These are phyloP conservation scores for Paralvinella palmiformis DNA, from an alignment of 1,140 invertebrate species.

Conservation along the genomic window DNA sequence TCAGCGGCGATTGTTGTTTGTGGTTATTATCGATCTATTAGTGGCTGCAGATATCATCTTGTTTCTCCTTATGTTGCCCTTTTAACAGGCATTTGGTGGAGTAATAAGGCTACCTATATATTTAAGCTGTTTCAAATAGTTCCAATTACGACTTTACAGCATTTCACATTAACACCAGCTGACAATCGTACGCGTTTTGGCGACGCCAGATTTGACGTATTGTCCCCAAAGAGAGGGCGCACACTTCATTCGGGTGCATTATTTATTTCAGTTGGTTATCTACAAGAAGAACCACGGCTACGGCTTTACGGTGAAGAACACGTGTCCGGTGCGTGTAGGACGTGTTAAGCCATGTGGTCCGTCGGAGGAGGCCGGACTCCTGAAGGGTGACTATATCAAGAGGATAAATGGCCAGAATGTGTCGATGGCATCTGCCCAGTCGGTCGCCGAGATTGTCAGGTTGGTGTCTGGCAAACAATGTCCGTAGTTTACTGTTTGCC, in stretches of 20 bases:
- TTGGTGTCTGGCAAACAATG: too few species aligned
- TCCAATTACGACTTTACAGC: background rate
- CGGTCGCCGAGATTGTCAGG: slow-evolving; percentile 47
- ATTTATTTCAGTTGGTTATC: background rate
- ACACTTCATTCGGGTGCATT: background rate
- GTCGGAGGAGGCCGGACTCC: slow-evolving; percentile 81
- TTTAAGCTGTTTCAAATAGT: background rate
- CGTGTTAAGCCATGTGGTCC: slow-evolving; percentile 70
- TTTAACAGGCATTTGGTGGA: too few species aligned
- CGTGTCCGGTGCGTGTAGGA: slow-evolving; percentile 78
- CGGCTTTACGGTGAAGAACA: slow-evolving; percentile 87
- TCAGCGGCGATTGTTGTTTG: too few species aligned
- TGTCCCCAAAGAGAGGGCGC: background rate
- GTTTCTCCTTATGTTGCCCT: too few species aligned
- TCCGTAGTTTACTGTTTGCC: too few species aligned
- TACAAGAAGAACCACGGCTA: slow-evolving; percentile 53
- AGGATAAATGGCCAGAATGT: slow-evolving; percentile 77
- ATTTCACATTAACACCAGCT: background rate
- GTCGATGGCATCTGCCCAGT: slow-evolving; percentile 41
- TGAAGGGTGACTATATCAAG: slow-evolving; percentile 84
- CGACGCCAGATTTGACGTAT: background rate
- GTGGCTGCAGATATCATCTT: too few species aligned
- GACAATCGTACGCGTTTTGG: background rate
- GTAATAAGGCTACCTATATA: background rate
- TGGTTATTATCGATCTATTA: too few species aligned